Base-by-base conservation (phyloP, 2,888 invertebrate species). In the Euplexia lucipara region DNA sequence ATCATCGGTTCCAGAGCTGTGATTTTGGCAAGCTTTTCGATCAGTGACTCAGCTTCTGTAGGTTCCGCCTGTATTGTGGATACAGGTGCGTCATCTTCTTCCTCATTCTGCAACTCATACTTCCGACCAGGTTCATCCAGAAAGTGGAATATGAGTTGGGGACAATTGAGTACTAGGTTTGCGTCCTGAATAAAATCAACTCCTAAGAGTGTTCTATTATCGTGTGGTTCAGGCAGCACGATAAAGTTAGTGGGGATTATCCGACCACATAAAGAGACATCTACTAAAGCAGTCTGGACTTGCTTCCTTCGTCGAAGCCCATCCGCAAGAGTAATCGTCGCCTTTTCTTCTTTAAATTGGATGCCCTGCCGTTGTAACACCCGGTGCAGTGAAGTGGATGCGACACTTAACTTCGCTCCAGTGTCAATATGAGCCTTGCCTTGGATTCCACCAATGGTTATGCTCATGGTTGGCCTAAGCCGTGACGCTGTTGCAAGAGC, bases 341-440 rank as follows among this genome's bases (percentile, higher is more conserved):
- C 37, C 1, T 37, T 44, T 4, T 52, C 45, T 0, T 8, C 0
- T 0, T 45, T 0, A 12, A 61, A 53, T 0, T 6, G 0, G 2
- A 26, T 10, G 3, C 61, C 45, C 12, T 52, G 22, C 16, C 7
- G 26, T 4, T 45, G 14, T 4, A 61, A 7, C 0, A 47, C 1
- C 0, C 14, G 1, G 6, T 53, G 7, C 37, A 53, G 22, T 2
- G 37, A 30, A 6, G 47, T 37, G 0, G 45, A 52, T 20, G 53
- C 61, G 9, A 61, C 61, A 12, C 61, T 53, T 12, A 52, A 6
- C 3, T 61, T 61, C 0, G 62, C 56, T 0, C 56, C 56, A 9
- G 56, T n/a, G 8, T 63, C 63, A 1, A 63, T 41, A 8, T 56
- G 56, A 42, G 56, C 56, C 18, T 49, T 22, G 1, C 56, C 56